Percentiles rank a stretch among this genome's conserved stretches.
phyloP scores from a whole-genome alignment of 2,888 invertebrate species.

The Spisula solida region DNA sequence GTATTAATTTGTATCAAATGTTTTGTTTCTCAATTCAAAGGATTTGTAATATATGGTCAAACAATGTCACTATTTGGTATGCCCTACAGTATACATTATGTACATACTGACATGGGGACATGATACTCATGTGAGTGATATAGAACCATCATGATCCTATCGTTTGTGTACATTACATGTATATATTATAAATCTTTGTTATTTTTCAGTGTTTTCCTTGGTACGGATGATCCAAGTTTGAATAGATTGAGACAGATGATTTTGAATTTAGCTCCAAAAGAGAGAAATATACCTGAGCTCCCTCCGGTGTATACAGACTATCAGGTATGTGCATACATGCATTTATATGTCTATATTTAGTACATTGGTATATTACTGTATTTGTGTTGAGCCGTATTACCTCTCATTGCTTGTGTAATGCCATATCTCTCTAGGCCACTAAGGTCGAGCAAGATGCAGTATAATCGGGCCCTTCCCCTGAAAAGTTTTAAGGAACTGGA shows the following conservation, averaged over 20 bases:
- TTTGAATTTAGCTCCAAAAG: slow-evolving; percentile 25
- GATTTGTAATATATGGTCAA: too few species aligned
- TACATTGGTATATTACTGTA: too few species aligned
- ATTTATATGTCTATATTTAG: too few species aligned
- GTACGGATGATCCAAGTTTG: slow-evolving; percentile 29
- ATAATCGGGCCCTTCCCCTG: too few species aligned
- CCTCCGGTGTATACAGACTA: not conserved
- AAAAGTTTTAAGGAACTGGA: not conserved
- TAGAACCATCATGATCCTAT: too few species aligned
- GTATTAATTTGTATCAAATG: too few species aligned
- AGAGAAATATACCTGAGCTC: slow-evolving; percentile 11
- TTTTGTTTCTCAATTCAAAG: too few species aligned
- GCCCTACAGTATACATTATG: too few species aligned
- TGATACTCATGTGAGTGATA: too few species aligned
- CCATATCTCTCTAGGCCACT: not conserved
- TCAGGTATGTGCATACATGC: not conserved
- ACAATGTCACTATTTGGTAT: too few species aligned
- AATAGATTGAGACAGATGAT: slow-evolving; percentile 31
- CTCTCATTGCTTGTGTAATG: not conserved
- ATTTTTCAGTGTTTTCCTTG: slow-evolving; percentile 31
- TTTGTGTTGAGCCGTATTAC: not conserved
- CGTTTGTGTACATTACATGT: too few species aligned
- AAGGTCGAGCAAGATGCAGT: not conserved
- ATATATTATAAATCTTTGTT: slow-evolving; percentile 10
- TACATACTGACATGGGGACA: too few species aligned